Evolutionary conservation across 23 tunicate genomes (phyloP), one percentile per base, ranked within the genome.

Genomic region (Styela plicata): DNA sequence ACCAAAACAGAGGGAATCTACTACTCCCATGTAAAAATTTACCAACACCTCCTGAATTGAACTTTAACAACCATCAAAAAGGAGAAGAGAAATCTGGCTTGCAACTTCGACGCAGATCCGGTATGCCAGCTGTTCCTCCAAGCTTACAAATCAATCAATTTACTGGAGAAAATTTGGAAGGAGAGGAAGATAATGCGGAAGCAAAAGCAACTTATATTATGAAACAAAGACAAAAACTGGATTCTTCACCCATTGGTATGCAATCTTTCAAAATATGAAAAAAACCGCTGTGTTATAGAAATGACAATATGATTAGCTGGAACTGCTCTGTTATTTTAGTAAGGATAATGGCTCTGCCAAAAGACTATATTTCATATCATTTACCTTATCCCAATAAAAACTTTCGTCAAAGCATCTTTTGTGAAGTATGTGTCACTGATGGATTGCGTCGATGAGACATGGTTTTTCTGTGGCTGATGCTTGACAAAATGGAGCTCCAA

Each of bases 171-270:
- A 44, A 53, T 44, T 29, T 1, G 22, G 71, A 29, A 67, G 30
- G 18, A 10, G 81, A 76, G 24, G 24, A 44, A 7, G 65, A 76
- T 13, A 2, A 26, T 25, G 27, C n/a, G 10, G 81, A 76, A 20
- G 81, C 64, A 1, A 76, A 76, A 21, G 66, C 53, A 67, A 61
- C 83, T 28, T 84, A 78, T 52, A 80, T 84, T 25, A 85, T 83
- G 31, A 80, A 73, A 18, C 90, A 90, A 64, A 69, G 97, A 21
- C 97, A 91, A 34, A 79, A 86, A 3, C 66, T 91, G 64, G 90
- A 91, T 69, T 87, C 89, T 34, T 91, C 97, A n/a, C 97, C 97
- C 1, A 91, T 89, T 17, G 97, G 97, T 91, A 17, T n/a, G n/a
- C n/a, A n/a, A n/a, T n/a, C n/a, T n/a, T n/a, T n/a, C n/a, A 62